Evolutionary conservation across 2,888 invertebrate species (phyloP), one percentile per base, ranked within the genome.

Genomic region (Polydrusus tereticollis): DNA sequence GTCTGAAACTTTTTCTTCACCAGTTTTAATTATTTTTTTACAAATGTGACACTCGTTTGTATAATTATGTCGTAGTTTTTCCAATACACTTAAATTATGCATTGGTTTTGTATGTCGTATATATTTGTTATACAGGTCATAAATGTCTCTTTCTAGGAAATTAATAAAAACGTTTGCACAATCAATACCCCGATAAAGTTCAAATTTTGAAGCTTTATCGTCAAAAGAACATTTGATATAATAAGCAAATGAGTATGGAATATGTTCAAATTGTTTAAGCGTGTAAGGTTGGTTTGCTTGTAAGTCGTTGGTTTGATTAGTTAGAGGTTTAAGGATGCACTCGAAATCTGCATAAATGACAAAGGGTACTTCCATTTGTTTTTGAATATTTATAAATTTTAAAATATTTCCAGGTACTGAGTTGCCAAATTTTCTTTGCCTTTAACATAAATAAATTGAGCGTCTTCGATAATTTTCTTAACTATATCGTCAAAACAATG

Each of bases 301-400:
- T 12, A 59, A 62, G 67, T 74, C 38, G 14, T 62, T 21, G 16
- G 16, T 55, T 38, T 69, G 74, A 69, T 69, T 68, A 69, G 70
- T 69, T 2, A 33, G 7, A 2, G 33, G 43, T 58, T 72, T 41
- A 67, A 65, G 43, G 65, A 50, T 50, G 69, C 69, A 65, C 71
- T 75, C 50, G 75, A 41, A 70, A 60, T 33, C 33, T 2, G 33
- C 33, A 33, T 33, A 33, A 2, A 33, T 12, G 1, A 33, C 33
- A 33, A 33, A 77, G 14, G 75, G 72, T 26, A 71, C 69, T 69
- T 23, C 60, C 68, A 68, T 45, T 29, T 72, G 63, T 29, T 69
- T 75, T 69, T 77, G 66, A 76, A 41, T 14, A 6, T 41, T 41
- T 41, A 14, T 14, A 16, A 75, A 77, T 72, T 72, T 67, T 33